Evolutionary conservation across 2,797 vertebrate species (phyloP), one percentile per base, ranked within the genome.

Genomic region (Brachymystax lenok): DNA sequence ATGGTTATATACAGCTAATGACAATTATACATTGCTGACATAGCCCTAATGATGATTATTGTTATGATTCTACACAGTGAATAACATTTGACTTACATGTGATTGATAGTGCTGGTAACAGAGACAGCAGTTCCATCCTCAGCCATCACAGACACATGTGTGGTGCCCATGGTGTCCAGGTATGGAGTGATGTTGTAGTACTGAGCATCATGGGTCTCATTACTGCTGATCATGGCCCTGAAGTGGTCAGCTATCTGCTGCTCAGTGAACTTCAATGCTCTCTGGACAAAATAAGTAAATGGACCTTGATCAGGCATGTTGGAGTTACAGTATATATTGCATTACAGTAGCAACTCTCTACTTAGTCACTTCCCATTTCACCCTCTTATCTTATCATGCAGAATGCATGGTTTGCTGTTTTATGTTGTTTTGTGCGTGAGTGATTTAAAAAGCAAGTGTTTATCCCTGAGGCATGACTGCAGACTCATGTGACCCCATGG

Each of bases 41-140:
- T 46, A 13, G 40, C 10, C 40, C 40, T 46, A 21, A 61, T 10
- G 19, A n/a, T n/a, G 56, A 17, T 16, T 14, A 63, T n/a, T 69
- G 50, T 30, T 19, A 63, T 10, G 54, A 35, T 61, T 27, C 17
- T 35, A 19, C 74, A 13, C 14, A 12, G 40, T 10, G 28, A 17
- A 24, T 54, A 27, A 2, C 3, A 51, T 8, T 68, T 35, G 8
- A 93, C 97, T 92, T 89, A 98, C 98, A 96, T 92, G 70, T 89
- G 84, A 89, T 98, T 98, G 93, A 99, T 97, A 92, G 95, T 96
- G 94, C 97, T 99, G 90, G 97, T 99, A 84, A 94, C 97, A 0
- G 98, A 95, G 70, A 97, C 97, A 0, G 96, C 96, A 0, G 92
- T 96, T 56, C 97, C 97, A 0, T 98, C 95, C 54, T 93, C 91